Evolutionary conservation across 2,888 invertebrate genomes (phyloP), one percentile per base, ranked within the genome.

Genomic region (Leptogaster cylindrica): DNA sequence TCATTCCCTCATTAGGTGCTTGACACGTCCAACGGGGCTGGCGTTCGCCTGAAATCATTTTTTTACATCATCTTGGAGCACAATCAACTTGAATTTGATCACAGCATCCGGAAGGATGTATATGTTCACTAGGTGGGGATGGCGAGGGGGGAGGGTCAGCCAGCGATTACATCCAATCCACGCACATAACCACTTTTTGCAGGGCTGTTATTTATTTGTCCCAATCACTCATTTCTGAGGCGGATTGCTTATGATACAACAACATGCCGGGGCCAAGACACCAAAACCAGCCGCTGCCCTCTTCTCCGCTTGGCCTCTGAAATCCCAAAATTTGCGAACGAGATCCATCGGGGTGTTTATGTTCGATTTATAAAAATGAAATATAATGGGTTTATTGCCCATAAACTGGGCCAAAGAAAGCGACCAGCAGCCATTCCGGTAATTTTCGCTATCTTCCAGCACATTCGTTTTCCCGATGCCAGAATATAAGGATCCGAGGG

Each of bases 351-450:
- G 64, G 64, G 64, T 58, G 64, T 50, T 69, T 69, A 36, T 55
- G 67, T n/a, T 58, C 67, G 50, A 69, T 69, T 69, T 70, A 70
- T 67, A 70, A 70, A 69, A 67, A 65, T 67, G 61, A 70, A 70
- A 67, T 67, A 67, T 70, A 61, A 61, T 65, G 36, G 67, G 63
- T 67, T 70, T 67, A 70, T 70, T 67, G 69, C 65, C 51, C 67
- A 70, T 70, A 70, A 70, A 70, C 55, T 67, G 64, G 44, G 64
- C 58, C 64, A 64, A 69, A 65, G 66, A 69, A 69, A 69, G 64
- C 65, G 55, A 58, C 58, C 65, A 69, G 28, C 69, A 65, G 33
- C 48, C 10, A 69, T 58, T 50, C 28, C 55, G 33, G 18, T 36
- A 41, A 61, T 48, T 64, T 36, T 50, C n/a, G 48, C 23, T 25